phyloP scores from a whole-genome alignment of 2,797 vertebrate genomes.

The Trichosurus vulpecula region DNA sequence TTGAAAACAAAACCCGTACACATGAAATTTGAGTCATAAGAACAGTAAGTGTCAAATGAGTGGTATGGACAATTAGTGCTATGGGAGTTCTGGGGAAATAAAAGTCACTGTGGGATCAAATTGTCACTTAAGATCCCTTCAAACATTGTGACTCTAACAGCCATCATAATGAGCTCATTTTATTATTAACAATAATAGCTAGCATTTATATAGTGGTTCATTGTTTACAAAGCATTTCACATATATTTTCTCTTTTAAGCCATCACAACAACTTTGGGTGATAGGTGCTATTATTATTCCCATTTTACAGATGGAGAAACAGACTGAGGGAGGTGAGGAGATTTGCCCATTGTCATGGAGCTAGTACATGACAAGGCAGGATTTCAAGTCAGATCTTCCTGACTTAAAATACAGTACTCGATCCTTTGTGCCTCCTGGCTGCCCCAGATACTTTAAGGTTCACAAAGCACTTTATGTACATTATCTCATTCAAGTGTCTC shows the following conservation, averaged over 20 bases:
- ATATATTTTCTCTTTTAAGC: neutral
- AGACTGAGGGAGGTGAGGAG: neutral
- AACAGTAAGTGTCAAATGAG: neutral
- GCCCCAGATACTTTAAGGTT: too few species aligned
- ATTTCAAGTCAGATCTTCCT: neutral
- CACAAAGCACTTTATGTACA: too few species aligned
- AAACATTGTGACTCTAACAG: neutral
- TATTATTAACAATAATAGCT: neutral
- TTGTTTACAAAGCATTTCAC: neutral
- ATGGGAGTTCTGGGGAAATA: neutral
- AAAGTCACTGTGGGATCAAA: neutral
- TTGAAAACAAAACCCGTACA: neutral
- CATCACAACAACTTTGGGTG: neutral
- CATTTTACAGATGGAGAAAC: neutral
- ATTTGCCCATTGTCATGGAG: neutral
- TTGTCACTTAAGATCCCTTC: neutral
- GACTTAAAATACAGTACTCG: neutral
- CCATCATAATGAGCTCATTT: neutral
- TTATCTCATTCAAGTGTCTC: neutral
- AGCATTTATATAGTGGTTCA: neutral
- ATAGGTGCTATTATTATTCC: neutral
- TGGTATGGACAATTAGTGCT: neutral
- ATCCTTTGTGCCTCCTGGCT: neutral
- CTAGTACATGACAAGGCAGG: neutral
- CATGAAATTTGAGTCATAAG: neutral